A percentile compares a stretch with the other conserved stretches of the same genome.
phyloP scores from a whole-genome alignment of 2,888 invertebrate genomes.

The Leptogaster cylindrica region DNA sequence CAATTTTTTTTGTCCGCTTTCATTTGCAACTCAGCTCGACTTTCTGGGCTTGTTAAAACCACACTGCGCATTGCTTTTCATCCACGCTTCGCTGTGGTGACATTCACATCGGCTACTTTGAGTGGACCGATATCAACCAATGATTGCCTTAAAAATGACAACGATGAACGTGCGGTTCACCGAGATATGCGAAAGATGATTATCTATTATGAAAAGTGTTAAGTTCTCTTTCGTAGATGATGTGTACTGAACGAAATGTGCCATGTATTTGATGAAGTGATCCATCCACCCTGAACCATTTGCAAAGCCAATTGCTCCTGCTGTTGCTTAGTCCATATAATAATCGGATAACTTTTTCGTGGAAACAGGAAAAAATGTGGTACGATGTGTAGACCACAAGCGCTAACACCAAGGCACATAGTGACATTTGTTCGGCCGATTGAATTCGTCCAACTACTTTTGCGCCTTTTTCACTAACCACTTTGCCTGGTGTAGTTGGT shows the following conservation, averaged over 20 bases:
- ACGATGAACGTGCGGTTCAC: too few relatives aligned
- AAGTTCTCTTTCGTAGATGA: background rate
- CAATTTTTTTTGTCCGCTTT: too few relatives aligned
- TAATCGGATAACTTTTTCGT: background rate
- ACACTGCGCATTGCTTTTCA: too few relatives aligned
- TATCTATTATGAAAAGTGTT: slow-evolving; percentile 47
- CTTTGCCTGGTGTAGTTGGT: background rate
- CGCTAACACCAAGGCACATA: background rate
- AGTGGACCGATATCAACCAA: too few relatives aligned
- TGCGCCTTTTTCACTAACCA: background rate
- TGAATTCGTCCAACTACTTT: background rate
- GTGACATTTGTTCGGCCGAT: slow-evolving; percentile 1
- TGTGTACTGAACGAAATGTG: background rate
- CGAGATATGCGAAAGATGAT: slow-evolving; percentile 49
- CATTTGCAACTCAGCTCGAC: too few relatives aligned
- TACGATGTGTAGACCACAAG: background rate
- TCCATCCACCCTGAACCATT: background rate
- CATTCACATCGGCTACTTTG: too few relatives aligned
- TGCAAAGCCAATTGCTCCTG: background rate
- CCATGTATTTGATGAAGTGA: background rate
- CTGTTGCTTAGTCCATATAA: background rate
- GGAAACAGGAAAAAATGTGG: background rate
- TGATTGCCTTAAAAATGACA: too few relatives aligned
- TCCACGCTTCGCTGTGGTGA: too few relatives aligned
- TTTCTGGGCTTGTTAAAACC: too few relatives aligned